These are phyloP conservation scores for Pluvialis apricaria DNA, from an alignment of 2,113 vertebrate species.

Conservation along the genomic window DNA sequence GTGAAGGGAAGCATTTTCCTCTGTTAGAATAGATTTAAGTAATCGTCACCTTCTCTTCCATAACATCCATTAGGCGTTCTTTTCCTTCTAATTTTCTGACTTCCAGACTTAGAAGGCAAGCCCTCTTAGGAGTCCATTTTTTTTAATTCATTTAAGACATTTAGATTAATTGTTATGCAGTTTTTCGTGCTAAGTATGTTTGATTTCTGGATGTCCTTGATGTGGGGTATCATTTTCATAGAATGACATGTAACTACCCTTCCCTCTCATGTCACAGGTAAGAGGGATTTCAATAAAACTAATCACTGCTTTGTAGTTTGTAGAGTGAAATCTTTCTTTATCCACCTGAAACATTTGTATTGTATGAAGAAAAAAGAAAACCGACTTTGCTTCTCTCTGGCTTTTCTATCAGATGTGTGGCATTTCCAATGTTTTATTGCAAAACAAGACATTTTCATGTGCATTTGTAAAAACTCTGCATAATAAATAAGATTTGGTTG, in stretches of 20 bases:
- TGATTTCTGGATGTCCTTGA: neutral
- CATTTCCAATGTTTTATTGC: neutral
- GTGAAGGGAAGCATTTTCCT: neutral
- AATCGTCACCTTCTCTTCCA: neutral
- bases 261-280: neutral
- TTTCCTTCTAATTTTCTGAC: neutral
- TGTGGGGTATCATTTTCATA: neutral
- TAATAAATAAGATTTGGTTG: neutral
- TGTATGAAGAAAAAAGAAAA: neutral
- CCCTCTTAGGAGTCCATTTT: neutral
- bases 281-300: neutral
- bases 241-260: neutral
- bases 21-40: neutral
- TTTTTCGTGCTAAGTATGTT: neutral
- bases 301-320: neutral
- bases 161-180: neutral
- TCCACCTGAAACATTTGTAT: neutral
- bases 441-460: neutral
- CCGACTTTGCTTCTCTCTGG: neutral
- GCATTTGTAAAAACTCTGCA: neutral
- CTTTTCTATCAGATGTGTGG: neutral
- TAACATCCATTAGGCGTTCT: neutral
- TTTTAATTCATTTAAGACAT: neutral
- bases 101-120: neutral
- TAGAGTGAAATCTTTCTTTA: neutral